These are phyloP conservation scores for Avahi laniger DNA, from an alignment of 2,797 vertebrate genomes.

Conservation along the genomic window DNA sequence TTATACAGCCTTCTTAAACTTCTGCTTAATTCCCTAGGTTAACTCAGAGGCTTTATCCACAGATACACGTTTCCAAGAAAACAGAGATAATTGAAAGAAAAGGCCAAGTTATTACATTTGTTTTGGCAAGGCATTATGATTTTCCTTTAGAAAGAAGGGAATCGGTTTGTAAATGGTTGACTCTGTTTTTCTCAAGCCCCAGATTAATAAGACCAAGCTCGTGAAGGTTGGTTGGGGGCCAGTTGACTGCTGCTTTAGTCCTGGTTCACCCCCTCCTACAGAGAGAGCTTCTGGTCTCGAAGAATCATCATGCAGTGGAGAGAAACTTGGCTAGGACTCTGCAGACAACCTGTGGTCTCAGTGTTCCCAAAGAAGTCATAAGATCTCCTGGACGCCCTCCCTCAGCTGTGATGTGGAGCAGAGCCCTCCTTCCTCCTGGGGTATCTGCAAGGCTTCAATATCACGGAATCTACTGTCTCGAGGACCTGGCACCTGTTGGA, in stretches of 20 bases:
- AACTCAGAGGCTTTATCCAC: constrained; percentile 7
- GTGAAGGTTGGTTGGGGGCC: not conserved
- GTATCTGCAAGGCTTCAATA: not conserved
- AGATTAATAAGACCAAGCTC: not conserved
- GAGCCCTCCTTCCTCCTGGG: not conserved
- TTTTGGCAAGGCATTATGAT: constrained; percentile 24
- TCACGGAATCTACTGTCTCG: not conserved
- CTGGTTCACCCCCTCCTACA: not conserved
- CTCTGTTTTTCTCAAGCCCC: not conserved
- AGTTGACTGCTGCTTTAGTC: not conserved
- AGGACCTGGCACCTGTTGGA: not conserved
- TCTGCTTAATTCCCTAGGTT: constrained; percentile 32
- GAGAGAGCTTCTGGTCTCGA: not conserved
- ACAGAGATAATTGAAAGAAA: constrained; percentile 34
- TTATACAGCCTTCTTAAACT: constrained; percentile 33
- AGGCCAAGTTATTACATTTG: constrained; percentile 19
- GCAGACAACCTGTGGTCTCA: not conserved
- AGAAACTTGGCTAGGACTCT: not conserved
- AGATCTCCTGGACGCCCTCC: not conserved
- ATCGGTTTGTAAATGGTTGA: constrained; percentile 2
- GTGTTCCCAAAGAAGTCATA: not conserved
- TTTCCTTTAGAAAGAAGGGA: constrained; percentile 44
- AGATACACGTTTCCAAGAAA: constrained; percentile 39
- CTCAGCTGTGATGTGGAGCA: not conserved
- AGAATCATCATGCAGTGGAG: not conserved